Evolutionary conservation across 2,888 invertebrate genomes (phyloP).

Genomic region (Periphyllus acericola): DNA sequence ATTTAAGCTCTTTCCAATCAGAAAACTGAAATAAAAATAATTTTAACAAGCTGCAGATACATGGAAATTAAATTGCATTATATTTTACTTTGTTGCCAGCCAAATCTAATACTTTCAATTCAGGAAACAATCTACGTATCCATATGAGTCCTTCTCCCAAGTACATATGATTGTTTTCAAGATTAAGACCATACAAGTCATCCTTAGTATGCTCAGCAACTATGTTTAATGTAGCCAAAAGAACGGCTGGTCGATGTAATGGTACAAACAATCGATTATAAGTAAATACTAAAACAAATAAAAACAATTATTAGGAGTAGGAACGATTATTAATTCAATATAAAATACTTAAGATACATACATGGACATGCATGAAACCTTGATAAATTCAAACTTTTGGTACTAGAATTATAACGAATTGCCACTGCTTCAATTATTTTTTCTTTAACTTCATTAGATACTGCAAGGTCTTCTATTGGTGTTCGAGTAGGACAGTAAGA

Average conservation of each 20-base stretch:
- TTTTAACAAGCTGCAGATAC: background rate
- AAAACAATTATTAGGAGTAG: background rate
- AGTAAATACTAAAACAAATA: conserved; percentile 70
- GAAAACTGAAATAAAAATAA: conserved; percentile 32
- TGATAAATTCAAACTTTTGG: conserved; percentile 81
- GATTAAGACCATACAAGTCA: conserved; percentile 81
- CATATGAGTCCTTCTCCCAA: conserved; percentile 76
- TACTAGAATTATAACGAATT: conserved; percentile 78
- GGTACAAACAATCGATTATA: conserved; percentile 78
- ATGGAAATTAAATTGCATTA: background rate
- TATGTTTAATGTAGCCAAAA: conserved; percentile 80
- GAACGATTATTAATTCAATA: background rate
- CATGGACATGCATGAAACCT: conserved; percentile 80
- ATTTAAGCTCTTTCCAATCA: conserved; percentile 41
- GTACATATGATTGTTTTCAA: conserved; percentile 81
- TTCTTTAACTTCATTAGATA: conserved; percentile 77
- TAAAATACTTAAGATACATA: conserved; percentile 18
- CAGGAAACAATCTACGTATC: conserved; percentile 75
- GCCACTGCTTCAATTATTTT: conserved; percentile 84
- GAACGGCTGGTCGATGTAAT: conserved; percentile 77
- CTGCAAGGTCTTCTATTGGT: conserved; percentile 63
- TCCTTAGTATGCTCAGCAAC: conserved; percentile 83
- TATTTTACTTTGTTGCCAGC: conserved; percentile 80
- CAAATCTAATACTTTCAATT: conserved; percentile 81
- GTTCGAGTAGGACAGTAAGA: conserved; percentile 12